Percentiles rank a stretch among this genome's conserved stretches.
Evolutionary conservation across 2,888 invertebrate genomes (phyloP).

Genomic region (Teinopalpus imperialis): DNA sequence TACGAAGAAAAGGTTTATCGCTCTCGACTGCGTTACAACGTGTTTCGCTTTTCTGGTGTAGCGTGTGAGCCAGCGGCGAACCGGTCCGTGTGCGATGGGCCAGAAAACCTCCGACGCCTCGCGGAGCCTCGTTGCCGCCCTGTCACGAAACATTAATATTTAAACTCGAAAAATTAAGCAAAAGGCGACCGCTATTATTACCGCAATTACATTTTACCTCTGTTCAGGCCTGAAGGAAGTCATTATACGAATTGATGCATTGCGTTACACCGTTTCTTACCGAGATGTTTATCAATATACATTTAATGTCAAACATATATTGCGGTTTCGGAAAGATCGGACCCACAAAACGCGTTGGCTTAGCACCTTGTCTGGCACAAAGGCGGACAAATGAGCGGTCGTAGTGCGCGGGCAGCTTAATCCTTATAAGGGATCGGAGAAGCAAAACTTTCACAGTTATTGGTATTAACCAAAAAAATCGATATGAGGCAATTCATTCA

Average conservation of each 20-base stretch:
- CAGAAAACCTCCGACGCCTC: slow-evolving; percentile 80
- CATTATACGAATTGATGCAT: slow-evolving; percentile 41
- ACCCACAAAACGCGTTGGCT: slow-evolving; percentile 43
- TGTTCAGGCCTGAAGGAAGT: slow-evolving; percentile 41
- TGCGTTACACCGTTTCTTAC: slow-evolving; percentile 38
- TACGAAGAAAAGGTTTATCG: slow-evolving; percentile 69
- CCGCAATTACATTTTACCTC: slow-evolving; percentile 56
- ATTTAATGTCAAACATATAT: slow-evolving; percentile 42
- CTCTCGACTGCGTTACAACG: slow-evolving; percentile 56
- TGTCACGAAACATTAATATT: slow-evolving; percentile 80
- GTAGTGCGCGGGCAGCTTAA: slow-evolving; percentile 54
- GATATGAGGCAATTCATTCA: slow-evolving; percentile 11
- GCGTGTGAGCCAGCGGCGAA: slow-evolving; percentile 65
- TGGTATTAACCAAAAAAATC: slow-evolving; percentile 1
- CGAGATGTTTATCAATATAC: slow-evolving; percentile 41
- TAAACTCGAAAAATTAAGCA: slow-evolving; percentile 61
- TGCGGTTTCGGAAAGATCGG: slow-evolving; percentile 52
- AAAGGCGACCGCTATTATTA: slow-evolving; percentile 64
- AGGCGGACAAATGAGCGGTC: slow-evolving; percentile 65
- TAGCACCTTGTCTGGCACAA: slow-evolving; percentile 64
- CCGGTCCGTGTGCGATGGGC: slow-evolving; percentile 76
- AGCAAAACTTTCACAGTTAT: slow-evolving; percentile 43
- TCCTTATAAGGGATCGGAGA: slow-evolving; percentile 56
- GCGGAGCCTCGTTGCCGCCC: slow-evolving; percentile 56
- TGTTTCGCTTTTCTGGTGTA: slow-evolving; percentile 67